Percentiles rank a stretch among this genome's conserved stretches.
These are phyloP conservation scores for Peromyscus attwateri DNA, from an alignment of 2,797 vertebrate species.

Conservation along the genomic window DNA sequence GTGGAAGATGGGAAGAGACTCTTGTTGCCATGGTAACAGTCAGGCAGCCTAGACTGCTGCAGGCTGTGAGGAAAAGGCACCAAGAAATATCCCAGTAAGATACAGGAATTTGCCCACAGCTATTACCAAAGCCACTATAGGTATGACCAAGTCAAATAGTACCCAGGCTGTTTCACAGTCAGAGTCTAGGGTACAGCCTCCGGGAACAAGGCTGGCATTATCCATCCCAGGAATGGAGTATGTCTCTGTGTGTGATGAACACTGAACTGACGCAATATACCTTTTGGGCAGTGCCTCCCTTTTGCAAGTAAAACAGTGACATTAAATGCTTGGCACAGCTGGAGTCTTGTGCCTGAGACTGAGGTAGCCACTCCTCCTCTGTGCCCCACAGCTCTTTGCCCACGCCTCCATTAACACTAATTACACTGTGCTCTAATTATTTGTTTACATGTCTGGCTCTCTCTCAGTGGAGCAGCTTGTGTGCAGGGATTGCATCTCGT, in stretches of 20 bases:
- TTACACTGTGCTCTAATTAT: constrained; percentile 51
- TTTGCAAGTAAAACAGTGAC: background rate
- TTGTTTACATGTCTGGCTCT: constrained; percentile 34
- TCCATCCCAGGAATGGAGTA: background rate
- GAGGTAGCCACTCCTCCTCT: background rate
- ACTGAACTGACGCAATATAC: background rate
- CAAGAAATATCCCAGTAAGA: constrained; percentile 1
- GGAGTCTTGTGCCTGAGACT: background rate
- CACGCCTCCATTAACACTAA: constrained; percentile 42
- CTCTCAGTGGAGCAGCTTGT: background rate
- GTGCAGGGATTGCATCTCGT: background rate
- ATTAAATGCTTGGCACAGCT: background rate
- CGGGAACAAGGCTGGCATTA: background rate
- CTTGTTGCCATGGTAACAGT: constrained; percentile 75
- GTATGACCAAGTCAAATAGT: rapidly evolving
- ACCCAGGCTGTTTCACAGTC: background rate
- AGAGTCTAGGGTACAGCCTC: background rate
- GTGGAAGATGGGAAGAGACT: constrained; percentile 40
- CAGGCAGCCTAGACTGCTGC: constrained; percentile 44
- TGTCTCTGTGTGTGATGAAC: background rate
- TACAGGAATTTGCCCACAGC: background rate
- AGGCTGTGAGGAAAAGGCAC: constrained; percentile 48
- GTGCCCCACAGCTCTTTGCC: background rate
- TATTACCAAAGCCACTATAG: background rate
- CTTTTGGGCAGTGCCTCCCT: background rate